Conservation (phyloP, 2,797 vertebrate genomes). For the Channallabes apus region DNA sequence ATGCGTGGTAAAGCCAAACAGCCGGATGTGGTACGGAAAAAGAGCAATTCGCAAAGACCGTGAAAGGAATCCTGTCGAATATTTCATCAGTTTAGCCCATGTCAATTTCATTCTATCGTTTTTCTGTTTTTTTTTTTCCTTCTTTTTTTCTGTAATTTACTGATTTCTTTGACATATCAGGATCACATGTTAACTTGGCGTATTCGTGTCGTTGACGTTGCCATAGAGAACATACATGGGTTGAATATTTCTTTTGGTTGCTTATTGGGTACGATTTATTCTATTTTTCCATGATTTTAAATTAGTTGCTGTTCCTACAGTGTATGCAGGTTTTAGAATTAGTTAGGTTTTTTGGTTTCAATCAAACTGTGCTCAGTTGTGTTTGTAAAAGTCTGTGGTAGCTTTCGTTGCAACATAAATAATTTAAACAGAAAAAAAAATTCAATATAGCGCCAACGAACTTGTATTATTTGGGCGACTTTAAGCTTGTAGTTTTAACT, state of each 20-base stretch:
- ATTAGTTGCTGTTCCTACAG: conserved; percentile 86
- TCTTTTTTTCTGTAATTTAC: conserved; percentile 72
- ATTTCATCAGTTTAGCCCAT: conserved; percentile 83
- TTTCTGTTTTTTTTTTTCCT: conserved; percentile 50
- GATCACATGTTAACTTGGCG: conserved; percentile 81
- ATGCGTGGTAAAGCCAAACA: conserved; percentile 71
- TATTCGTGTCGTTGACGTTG: conserved; percentile 86
- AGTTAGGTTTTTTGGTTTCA: conserved; percentile 88
- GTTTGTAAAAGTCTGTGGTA: conserved; percentile 95
- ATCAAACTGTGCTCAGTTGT: conserved; percentile 91
- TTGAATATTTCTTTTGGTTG: conserved; percentile 79
- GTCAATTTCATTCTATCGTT: conserved; percentile 78
- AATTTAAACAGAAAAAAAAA: conserved; percentile 81
- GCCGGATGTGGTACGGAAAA: conserved; percentile 71
- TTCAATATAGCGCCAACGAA: conserved; percentile 94
- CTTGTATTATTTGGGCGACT: conserved; percentile 96
- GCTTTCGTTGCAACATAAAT: conserved; percentile 95
- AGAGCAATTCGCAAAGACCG: conserved; percentile 72
- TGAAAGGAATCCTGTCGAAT: conserved; percentile 82
- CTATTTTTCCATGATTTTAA: conserved; percentile 79
- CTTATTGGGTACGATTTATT: conserved; percentile 79
- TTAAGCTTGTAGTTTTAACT: conserved; percentile 99
- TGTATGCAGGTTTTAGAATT: conserved; percentile 87
- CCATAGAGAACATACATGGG: conserved; percentile 84
- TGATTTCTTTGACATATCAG: conserved; percentile 82